Percentiles rank a stretch among this genome's conserved stretches.
phyloP scores from a whole-genome alignment of 1,140 invertebrate species.

The Drosophila kurseongensis region DNA sequence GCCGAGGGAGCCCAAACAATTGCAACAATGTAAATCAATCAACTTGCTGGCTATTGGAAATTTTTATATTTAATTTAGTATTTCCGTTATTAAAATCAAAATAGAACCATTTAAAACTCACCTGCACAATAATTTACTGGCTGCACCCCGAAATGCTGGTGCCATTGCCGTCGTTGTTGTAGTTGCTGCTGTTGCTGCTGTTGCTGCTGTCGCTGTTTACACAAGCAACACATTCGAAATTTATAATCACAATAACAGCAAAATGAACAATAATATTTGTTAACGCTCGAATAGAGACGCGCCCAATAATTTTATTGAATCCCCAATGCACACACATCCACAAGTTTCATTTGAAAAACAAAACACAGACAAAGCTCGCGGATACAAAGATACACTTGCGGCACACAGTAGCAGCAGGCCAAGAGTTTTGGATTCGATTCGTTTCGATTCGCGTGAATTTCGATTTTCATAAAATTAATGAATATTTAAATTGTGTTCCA shows the following conservation, averaged over 20 bases:
- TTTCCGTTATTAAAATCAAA: constrained; percentile 75
- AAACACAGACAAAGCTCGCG: constrained; percentile 47
- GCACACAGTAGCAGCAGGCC: constrained; percentile 50
- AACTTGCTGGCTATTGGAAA: constrained; percentile 50
- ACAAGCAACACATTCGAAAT: constrained; percentile 71
- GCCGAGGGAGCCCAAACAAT: constrained; percentile 32
- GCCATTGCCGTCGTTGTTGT: constrained; percentile 28
- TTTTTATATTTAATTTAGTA: constrained; percentile 78
- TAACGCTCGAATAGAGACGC: constrained; percentile 81
- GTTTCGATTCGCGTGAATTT: constrained; percentile 68
- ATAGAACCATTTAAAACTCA: constrained; percentile 53
- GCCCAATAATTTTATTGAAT: constrained; percentile 83
- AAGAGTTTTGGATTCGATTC: constrained; percentile 28
- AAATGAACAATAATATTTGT: constrained; percentile 83
- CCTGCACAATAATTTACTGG: constrained; percentile 72
- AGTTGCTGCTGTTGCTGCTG: constrained; percentile 19
- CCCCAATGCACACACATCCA: constrained; percentile 25
- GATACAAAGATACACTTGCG: constrained; percentile 35
- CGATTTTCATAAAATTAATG: constrained; percentile 82
- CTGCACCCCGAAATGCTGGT: constrained; percentile 61
- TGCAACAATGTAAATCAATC: constrained; percentile 72
- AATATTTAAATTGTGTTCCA: constrained; percentile 78
- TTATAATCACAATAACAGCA: constrained; percentile 83
- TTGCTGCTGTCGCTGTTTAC: constrained; percentile 57
- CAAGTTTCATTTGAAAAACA: constrained; percentile 58